These are phyloP conservation scores for Agrochola lota DNA, from an alignment of 2,888 invertebrate genomes.

Conservation along the genomic window DNA sequence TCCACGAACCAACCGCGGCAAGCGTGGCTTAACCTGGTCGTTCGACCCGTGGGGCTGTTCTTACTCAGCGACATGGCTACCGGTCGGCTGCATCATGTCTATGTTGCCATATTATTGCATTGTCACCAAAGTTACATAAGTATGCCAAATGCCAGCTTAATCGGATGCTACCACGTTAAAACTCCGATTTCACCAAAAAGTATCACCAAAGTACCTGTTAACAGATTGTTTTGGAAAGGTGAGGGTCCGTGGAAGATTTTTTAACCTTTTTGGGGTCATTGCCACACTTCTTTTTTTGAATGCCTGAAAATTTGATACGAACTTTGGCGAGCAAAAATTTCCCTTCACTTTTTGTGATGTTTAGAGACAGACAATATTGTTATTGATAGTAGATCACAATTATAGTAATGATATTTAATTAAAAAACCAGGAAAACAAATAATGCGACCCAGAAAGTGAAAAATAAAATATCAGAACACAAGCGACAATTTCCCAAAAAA, in stretches of 20 bases:
- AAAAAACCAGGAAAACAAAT: not conserved
- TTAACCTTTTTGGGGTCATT: not conserved
- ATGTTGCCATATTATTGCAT: too few relatives aligned
- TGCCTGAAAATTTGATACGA: not conserved
- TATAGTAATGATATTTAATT: not conserved
- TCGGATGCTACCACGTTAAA: not conserved
- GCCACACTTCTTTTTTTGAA: not conserved
- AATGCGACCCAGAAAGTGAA: not conserved
- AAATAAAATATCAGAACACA: not conserved
- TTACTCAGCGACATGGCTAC: too few relatives aligned
- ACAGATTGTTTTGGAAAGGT: not conserved
- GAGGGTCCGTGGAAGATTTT: not conserved
- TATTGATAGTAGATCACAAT: not conserved
- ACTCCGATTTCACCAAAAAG: not conserved
- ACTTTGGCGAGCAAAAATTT: not conserved
- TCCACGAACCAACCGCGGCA: too few relatives aligned
- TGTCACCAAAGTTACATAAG: too few relatives aligned
- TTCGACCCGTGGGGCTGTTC: too few relatives aligned
- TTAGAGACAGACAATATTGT: not conserved
- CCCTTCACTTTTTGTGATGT: not conserved
- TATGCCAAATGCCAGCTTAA: too few relatives aligned
- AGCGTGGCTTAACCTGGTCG: too few relatives aligned
- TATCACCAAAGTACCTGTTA: not conserved
- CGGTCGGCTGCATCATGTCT: too few relatives aligned
- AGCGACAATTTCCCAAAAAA: not conserved